phyloP scores from a whole-genome alignment of 2,797 vertebrate species.

The Enteromius trimaculatus region DNA sequence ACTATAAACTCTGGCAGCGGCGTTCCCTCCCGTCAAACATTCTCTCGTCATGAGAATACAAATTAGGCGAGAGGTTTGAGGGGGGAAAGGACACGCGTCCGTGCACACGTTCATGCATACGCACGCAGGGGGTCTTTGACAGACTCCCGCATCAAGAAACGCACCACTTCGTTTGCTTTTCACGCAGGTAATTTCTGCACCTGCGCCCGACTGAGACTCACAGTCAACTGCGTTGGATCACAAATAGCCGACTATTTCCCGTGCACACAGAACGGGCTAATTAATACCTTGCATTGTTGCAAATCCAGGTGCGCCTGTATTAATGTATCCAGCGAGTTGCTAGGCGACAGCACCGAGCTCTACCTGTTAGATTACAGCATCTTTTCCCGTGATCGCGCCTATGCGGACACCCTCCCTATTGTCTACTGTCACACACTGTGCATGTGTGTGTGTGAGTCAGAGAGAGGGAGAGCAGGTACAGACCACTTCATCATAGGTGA shows the following conservation, averaged over 20 bases:
- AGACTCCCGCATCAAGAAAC: conserved; percentile 38
- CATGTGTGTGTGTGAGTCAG: conserved; percentile 20
- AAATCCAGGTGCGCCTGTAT: conserved; percentile 34
- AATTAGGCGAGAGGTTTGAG: conserved; percentile 48
- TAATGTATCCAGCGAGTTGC: conserved; percentile 43
- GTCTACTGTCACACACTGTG: conserved; percentile 60
- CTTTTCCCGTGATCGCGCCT: conserved; percentile 54
- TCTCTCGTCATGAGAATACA: conserved; percentile 55
- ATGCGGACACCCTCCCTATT: conserved; percentile 61
- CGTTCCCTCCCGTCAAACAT: conserved; percentile 31
- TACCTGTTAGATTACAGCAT: conserved; percentile 73
- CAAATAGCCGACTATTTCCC: not conserved
- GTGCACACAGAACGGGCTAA: not conserved
- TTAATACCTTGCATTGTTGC: conserved; percentile 10
- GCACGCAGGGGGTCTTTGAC: conserved; percentile 12
- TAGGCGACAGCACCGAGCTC: conserved; percentile 51
- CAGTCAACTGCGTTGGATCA: not conserved
- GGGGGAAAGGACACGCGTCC: conserved; percentile 11
- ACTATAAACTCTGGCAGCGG: conserved; percentile 13
- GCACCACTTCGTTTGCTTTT: conserved; percentile 4
- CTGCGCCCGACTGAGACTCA: conserved; percentile 1
- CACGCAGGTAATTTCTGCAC: conserved; percentile 48
- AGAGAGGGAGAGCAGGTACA: conserved; percentile 46
- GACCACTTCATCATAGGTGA: conserved; percentile 61
- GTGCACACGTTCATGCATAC: conserved; percentile 6